phyloP scores from a whole-genome alignment of 2,113 vertebrate species.

The Heliornis fulica region DNA sequence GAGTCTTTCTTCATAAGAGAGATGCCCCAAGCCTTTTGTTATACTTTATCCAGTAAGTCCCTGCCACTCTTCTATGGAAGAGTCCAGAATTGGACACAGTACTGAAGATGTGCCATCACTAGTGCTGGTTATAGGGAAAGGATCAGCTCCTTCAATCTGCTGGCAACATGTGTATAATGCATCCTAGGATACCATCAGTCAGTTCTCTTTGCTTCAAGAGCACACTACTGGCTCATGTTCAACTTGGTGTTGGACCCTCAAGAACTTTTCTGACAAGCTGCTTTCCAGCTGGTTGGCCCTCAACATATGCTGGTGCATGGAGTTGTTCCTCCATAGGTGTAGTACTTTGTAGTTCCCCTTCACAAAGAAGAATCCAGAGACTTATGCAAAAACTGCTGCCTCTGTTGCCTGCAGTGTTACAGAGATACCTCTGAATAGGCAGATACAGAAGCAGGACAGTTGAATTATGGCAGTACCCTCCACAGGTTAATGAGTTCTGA shows the following conservation, averaged over 20 bases:
- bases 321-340: neutral
- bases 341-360: neutral
- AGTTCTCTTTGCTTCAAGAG: neutral
- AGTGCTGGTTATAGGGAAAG: neutral
- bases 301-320: too few species aligned
- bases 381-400: neutral
- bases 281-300: too few species aligned
- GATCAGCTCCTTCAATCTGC: rapidly evolving
- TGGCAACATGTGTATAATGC: neutral
- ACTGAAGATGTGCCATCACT: neutral
- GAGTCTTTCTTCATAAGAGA: neutral
- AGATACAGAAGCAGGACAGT: neutral
- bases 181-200: neutral
- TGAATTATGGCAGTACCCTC: neutral
- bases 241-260: rapidly evolving
- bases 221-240: neutral
- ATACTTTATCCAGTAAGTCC: neutral
- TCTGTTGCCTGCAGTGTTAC: neutral
- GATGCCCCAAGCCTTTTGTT: neutral
- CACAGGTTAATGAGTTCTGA: neutral
- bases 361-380: neutral
- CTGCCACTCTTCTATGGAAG: neutral
- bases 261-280: too few species aligned
- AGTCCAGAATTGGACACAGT: neutral
- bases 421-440: neutral